phyloP scores from a whole-genome alignment of 2,888 invertebrate genomes.

The Catocala nupta region DNA sequence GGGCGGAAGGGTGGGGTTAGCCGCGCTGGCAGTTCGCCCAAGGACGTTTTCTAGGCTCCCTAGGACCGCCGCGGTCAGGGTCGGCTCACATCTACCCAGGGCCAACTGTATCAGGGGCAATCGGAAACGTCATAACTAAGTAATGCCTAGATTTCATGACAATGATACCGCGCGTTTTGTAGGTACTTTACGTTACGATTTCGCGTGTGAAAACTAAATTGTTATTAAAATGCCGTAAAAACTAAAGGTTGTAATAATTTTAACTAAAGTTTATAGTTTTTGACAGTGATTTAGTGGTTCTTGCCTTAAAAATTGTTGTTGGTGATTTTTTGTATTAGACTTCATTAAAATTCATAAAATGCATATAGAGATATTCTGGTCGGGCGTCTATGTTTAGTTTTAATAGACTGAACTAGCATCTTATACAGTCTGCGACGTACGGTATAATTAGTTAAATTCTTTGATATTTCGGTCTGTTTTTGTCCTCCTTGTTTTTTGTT shows the following conservation, averaged over 20 bases:
- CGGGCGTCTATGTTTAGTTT: neutral
- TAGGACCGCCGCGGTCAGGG: slow-evolving; percentile 78
- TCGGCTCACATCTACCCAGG: slow-evolving; percentile 54
- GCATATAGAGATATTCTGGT: slow-evolving; percentile 17
- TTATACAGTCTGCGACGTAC: too few species aligned
- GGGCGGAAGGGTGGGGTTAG: slow-evolving; percentile 35
- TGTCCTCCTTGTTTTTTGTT: slow-evolving; percentile 29
- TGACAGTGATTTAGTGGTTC: neutral
- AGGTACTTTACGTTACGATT: neutral
- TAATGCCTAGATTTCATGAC: slow-evolving; percentile 17
- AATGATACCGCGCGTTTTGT: slow-evolving; percentile 6
- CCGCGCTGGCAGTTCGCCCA: slow-evolving; percentile 73
- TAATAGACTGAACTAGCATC: too few species aligned
- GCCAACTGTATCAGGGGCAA: slow-evolving; percentile 44
- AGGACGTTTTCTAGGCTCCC: slow-evolving; percentile 77
- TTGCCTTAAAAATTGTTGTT: neutral
- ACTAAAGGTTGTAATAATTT: slow-evolving; percentile 2
- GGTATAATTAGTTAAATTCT: too few species aligned
- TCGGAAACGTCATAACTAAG: slow-evolving; percentile 15
- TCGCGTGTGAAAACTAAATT: slow-evolving; percentile 24
- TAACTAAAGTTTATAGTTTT: neutral
- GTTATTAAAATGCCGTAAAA: neutral
- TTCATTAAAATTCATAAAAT: slow-evolving; percentile 10
- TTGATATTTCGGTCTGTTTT: slow-evolving; percentile 2
- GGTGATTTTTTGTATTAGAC: slow-evolving; percentile 1